Evolutionary conservation across 1,140 invertebrate genomes (phyloP), one percentile per base, ranked within the genome.

Genomic region (Neotoxoptera formosana): DNA sequence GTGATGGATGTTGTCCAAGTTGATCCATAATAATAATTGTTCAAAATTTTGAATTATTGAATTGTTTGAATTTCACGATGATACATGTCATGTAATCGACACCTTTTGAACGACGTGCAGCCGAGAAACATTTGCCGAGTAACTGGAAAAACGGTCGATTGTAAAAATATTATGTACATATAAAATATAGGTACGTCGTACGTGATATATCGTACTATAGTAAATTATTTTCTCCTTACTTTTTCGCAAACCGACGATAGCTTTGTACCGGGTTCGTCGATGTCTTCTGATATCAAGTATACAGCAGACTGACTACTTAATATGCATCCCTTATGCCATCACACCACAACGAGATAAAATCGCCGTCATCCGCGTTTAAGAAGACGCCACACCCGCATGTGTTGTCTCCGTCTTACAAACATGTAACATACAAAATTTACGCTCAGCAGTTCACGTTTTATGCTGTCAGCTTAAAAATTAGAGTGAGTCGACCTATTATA

Each of bases 251-350:
- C 98, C 94, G 96, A 95, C 0, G 98, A 98, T 47, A 99, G 95
- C 94, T 97, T 98, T 91, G 97, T 96, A 36, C 95, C 95, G 67
- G 96, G 96, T 94, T 96, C 95, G 0, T 88, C 2, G 87, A 99
- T 95, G 94, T 97, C 96, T 34, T 96, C 95, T 93, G 96, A 95
- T 14, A 99, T 97, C 95, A 99, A 99, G 94, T 98, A 97, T 41
- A 99, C 97, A 20, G 99, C 98, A 95, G 99, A 97, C 95, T 99
- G 97, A 96, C 98, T 99, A 93, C n/a, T n/a, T n/a, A 97, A 97
- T 97, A 99, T 93, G 97, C 99, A 95, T 99, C 99, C 99, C 99
- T 99, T 95, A 99, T 99, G 41, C 99, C 99, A 96, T 99, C 99
- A 95, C 99, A 99, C 30, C 99, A 99, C 45, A 99, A 95, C 7